A percentile compares a stretch with the other conserved stretches of the same genome.
Conservation (phyloP, 2,797 vertebrate species). For the Poeciliopsis presidionis region DNA sequence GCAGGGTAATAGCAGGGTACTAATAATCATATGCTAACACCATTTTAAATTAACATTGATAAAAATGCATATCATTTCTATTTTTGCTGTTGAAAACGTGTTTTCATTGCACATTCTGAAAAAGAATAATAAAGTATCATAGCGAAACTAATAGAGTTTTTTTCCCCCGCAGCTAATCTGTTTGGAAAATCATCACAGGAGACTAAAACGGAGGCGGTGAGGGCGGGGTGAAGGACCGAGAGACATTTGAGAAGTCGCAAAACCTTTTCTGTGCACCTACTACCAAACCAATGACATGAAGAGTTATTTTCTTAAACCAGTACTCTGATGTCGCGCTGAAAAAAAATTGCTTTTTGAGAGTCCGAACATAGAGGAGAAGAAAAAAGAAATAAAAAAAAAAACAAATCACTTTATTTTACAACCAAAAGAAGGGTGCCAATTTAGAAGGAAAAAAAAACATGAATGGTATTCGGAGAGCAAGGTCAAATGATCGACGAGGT, state of each 20-base stretch:
- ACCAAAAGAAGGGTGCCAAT: background rate
- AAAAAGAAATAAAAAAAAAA: background rate
- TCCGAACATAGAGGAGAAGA: background rate
- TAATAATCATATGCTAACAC: background rate
- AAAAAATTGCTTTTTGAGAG: background rate
- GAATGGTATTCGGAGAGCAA: background rate
- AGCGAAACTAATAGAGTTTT: too few species aligned
- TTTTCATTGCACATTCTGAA: background rate
- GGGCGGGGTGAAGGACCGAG: background rate
- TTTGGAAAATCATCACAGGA: background rate
- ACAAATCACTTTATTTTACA: slow-evolving; percentile 2
- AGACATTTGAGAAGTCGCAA: background rate
- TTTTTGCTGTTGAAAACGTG: background rate
- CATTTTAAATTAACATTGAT: background rate
- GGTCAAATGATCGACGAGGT: slow-evolving; percentile 3
- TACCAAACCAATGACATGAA: background rate
- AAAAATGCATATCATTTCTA: background rate
- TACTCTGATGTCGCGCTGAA: background rate
- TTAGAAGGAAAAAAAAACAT: background rate
- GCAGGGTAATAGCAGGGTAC: background rate
- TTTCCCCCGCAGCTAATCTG: background rate
- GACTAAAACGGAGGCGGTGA: background rate
- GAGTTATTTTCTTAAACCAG: background rate
- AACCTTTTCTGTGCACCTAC: background rate
- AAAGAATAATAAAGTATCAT: too few species aligned